Conservation (phyloP, 2,113 vertebrate genomes). For the Pygoscelis adeliae region DNA sequence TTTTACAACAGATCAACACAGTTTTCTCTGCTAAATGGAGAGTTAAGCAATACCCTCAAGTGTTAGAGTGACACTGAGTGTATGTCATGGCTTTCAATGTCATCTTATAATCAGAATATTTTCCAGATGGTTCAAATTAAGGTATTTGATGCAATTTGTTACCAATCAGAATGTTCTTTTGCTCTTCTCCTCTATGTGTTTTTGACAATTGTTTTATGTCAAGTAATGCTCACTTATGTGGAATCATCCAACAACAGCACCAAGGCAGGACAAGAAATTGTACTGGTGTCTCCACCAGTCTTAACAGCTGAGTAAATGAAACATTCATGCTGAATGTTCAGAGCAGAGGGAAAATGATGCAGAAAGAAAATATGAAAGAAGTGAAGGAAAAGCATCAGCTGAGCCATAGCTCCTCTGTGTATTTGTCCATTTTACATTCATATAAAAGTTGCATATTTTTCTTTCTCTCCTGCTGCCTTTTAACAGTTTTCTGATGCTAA, state of each 20-base stretch:
- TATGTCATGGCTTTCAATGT: neutral
- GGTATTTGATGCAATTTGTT: neutral
- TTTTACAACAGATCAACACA: neutral
- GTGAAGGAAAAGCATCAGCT: neutral
- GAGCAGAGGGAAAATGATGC: neutral
- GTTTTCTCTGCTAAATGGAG: neutral
- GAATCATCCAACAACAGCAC: neutral
- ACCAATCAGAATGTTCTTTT: neutral
- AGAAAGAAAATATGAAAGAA: neutral
- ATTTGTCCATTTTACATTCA: slow-evolving; percentile 14
- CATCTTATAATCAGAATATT: neutral
- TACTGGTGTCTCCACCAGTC: neutral
- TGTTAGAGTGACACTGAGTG: neutral
- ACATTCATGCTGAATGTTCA: neutral
- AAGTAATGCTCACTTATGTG: neutral
- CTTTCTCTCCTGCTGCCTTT: neutral
- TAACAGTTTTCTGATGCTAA: slow-evolving; percentile 43
- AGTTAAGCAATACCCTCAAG: neutral
- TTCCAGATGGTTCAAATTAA: neutral
- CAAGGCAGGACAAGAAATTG: neutral
- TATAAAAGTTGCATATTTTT: neutral
- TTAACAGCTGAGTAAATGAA: neutral
- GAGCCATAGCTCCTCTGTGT: neutral
- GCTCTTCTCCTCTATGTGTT: neutral
- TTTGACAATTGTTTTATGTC: neutral